phyloP scores from a whole-genome alignment of 2,888 invertebrate species.

The Caenorhabditis sp. region DNA sequence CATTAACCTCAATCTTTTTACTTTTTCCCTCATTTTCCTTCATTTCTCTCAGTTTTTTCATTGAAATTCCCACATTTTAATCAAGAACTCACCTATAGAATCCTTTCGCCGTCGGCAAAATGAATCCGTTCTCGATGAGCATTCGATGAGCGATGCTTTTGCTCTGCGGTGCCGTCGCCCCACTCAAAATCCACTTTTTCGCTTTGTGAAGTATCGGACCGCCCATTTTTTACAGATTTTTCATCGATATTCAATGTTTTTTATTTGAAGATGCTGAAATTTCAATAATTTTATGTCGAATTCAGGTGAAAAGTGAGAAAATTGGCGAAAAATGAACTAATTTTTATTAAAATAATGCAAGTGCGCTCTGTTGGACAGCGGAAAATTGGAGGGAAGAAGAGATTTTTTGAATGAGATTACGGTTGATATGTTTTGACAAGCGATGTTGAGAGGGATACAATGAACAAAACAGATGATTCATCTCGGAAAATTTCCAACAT shows the following conservation, averaged over 20 bases:
- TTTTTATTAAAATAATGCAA: not conserved
- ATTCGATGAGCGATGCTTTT: slow-evolving; percentile 75
- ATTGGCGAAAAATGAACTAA: not conserved
- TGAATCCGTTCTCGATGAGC: slow-evolving; percentile 77
- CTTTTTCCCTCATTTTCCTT: slow-evolving; percentile 6
- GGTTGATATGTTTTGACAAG: no score
- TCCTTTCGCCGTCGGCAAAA: slow-evolving; percentile 71
- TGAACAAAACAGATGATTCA: no score
- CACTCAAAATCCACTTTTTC: slow-evolving; percentile 68
- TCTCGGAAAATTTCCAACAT: no score
- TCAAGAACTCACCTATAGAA: slow-evolving; percentile 69
- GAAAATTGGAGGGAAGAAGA: slow-evolving; percentile 5
- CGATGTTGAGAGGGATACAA: no score
- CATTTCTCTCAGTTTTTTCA: not conserved
- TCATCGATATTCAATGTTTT: not conserved
- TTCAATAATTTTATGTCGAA: not conserved
- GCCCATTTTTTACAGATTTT: slow-evolving; percentile 29
- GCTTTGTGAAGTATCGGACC: slow-evolving; percentile 63
- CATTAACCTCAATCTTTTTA: not conserved
- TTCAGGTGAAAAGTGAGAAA: not conserved
- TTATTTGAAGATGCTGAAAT: not conserved
- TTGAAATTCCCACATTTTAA: not conserved
- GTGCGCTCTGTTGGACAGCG: slow-evolving; percentile 5
- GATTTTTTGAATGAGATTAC: slow-evolving; percentile 1
- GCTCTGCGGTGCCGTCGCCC: slow-evolving; percentile 63